A percentile compares a stretch with the other conserved stretches of the same genome.
Evolutionary conservation across 2,797 vertebrate species (phyloP).

Genomic region (Myotis pilosus): DNA sequence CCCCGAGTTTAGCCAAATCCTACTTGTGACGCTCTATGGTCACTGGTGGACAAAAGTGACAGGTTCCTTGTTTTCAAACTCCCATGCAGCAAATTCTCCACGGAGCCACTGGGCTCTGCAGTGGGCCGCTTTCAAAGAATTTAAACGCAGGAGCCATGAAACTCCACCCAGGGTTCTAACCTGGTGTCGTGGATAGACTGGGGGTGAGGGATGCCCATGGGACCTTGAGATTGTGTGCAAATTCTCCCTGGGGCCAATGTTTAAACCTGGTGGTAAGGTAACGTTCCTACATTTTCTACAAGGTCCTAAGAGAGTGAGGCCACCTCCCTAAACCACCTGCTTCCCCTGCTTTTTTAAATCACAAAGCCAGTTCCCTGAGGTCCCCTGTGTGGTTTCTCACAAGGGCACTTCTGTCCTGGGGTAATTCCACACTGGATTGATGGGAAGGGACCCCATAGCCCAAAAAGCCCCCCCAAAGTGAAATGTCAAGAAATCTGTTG

Average conservation of each 20-base stretch:
- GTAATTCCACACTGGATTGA: background rate
- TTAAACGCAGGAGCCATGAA: background rate
- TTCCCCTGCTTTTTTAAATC: background rate
- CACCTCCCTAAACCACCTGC: background rate
- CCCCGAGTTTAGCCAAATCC: background rate
- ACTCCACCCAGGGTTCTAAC: background rate
- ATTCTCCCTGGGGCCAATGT: background rate
- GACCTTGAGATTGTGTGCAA: background rate
- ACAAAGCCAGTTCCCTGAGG: background rate
- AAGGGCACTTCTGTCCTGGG: background rate
- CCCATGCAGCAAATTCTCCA: background rate
- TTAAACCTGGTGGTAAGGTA: background rate
- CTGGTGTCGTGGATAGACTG: background rate
- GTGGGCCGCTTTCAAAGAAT: background rate
- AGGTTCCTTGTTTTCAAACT: background rate
- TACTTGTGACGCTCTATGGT: background rate
- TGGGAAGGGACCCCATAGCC: background rate
- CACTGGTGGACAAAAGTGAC: background rate
- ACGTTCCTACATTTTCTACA: background rate
- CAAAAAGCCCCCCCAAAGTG: background rate
- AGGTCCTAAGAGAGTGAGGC: background rate
- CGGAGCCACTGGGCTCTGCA: background rate
- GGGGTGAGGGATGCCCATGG: accelerated
- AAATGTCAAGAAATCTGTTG: background rate
- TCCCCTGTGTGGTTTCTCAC: background rate